Percentiles rank a stretch among this genome's conserved stretches.
Conservation (phyloP, 2,113 vertebrate genomes). For the Nettapus auritus region DNA sequence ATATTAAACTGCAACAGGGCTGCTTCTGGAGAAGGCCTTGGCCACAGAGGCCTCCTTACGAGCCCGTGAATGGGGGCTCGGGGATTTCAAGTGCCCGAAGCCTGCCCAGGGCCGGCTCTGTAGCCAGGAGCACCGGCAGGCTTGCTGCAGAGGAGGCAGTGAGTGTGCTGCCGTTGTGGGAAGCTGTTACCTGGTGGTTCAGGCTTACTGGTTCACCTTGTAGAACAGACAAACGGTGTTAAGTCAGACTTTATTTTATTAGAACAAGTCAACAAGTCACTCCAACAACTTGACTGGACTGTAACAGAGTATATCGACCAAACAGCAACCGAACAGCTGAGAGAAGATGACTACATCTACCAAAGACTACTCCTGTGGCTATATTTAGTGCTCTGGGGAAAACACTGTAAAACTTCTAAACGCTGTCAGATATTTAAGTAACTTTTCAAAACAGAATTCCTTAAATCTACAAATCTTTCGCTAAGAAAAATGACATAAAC, state of each 20-base stretch:
- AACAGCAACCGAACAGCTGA: background rate
- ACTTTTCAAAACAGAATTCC: background rate
- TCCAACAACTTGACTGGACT: background rate
- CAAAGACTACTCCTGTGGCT: background rate
- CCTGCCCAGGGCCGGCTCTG: rapidly evolving
- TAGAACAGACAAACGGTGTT: background rate
- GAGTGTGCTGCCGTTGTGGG: rapidly evolving
- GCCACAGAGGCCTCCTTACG: background rate
- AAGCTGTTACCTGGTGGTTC: background rate
- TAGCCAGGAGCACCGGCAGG: rapidly evolving
- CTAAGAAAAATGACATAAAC: background rate
- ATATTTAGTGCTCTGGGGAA: background rate
- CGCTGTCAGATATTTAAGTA: background rate
- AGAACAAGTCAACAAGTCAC: background rate
- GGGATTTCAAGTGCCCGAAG: background rate
- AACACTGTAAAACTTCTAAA: background rate
- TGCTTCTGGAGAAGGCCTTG: background rate
- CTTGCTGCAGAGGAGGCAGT: background rate
- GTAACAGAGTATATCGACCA: background rate
- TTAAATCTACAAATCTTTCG: background rate
- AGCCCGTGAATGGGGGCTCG: rapidly evolving
- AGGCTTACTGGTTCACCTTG: too few relatives aligned
- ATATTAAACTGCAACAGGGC: background rate
- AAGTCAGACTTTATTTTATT: background rate
- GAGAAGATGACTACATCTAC: background rate